Evolutionary conservation across 2,797 vertebrate species (phyloP), one percentile per base, ranked within the genome.

Genomic region (Urocyon cinereoargenteus): DNA sequence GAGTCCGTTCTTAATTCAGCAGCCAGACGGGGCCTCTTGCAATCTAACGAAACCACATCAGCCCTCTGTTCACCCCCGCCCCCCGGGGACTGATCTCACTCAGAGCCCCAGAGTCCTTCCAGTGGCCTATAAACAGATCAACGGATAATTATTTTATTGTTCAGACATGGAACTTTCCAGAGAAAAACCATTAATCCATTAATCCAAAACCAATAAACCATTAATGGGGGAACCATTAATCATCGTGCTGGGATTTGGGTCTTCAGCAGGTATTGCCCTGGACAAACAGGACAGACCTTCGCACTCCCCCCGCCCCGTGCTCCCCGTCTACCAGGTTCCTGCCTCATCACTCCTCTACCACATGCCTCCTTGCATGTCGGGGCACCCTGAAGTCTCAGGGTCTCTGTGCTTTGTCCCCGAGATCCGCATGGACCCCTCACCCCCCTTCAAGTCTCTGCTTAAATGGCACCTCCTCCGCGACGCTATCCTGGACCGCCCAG

Each of bases 231-330:
- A 61, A 19, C 22, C 72, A 12, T 40, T 68, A 5, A 24, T 55
- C 64, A 45, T 9, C 0, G 10, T 5, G 49, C n/a, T 72, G 68
- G 53, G 18, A 40, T 62, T 28, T 0, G 36, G 73, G 21, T 22
- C 36, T 36, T 36, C 10, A 1, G n/a, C 51, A 77, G 26, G 73
- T 64, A 61, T 28, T 6, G n/a, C 53, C 40, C 34, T 55, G 21
- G 62, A n/a, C 59, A 70, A 11, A 28, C 11, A 0, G 2, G 94
- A 14, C 24, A 8, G 11, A n/a, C 22, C 72, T 24, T 21, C 28
- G 0, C 6, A 5, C 40, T 1, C 40, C 40, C 64, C 24, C 16
- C 4, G 26, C 45, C 0, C 45, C 0, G 2, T n/a, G 53, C n/a
- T 28, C 34, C 64, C 53, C 26, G 1, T 13, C 49, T 8, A 22